phyloP scores from a whole-genome alignment of 2,113 vertebrate genomes.

The Ophthalmolycus amberensis region DNA sequence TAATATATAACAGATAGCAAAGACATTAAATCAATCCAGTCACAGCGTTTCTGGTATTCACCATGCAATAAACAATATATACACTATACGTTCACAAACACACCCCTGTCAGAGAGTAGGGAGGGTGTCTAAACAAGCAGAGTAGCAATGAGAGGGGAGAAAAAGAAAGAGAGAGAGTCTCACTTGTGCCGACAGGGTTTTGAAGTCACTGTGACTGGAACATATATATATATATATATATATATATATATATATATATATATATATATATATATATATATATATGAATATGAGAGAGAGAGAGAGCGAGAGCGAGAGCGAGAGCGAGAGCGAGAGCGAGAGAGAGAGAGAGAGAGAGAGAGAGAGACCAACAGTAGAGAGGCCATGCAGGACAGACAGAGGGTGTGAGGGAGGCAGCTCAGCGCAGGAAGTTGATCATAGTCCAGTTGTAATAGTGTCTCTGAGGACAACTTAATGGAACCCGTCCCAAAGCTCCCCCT shows the following conservation, averaged over 20 bases:
- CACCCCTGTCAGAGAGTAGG: constrained; percentile 21
- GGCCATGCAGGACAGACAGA: constrained; percentile 13
- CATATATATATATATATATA: too few species aligned
- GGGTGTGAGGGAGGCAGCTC: constrained; percentile 34
- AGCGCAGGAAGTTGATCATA: constrained; percentile 62
- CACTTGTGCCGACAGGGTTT: too few species aligned
- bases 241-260: too few species aligned
- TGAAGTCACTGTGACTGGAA: background rate
- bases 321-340: background rate
- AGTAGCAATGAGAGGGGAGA: background rate
- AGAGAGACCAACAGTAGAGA: background rate
- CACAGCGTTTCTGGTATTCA: background rate
- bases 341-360: too few species aligned
- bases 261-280: too few species aligned
- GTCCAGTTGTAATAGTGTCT: constrained; percentile 54
- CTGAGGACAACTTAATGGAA: constrained; percentile 43
- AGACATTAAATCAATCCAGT: background rate
- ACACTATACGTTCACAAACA: constrained; percentile 29
- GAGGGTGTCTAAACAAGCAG: constrained; percentile 19
- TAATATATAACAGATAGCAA: background rate
- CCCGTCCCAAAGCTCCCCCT: constrained; percentile 31
- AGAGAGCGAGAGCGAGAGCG: too few species aligned
- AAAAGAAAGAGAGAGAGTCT: background rate
- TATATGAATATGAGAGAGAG: too few species aligned
- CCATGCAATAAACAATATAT: too few species aligned